Base-by-base conservation (phyloP, 2,888 invertebrate species). In the Neelides folsomi region DNA sequence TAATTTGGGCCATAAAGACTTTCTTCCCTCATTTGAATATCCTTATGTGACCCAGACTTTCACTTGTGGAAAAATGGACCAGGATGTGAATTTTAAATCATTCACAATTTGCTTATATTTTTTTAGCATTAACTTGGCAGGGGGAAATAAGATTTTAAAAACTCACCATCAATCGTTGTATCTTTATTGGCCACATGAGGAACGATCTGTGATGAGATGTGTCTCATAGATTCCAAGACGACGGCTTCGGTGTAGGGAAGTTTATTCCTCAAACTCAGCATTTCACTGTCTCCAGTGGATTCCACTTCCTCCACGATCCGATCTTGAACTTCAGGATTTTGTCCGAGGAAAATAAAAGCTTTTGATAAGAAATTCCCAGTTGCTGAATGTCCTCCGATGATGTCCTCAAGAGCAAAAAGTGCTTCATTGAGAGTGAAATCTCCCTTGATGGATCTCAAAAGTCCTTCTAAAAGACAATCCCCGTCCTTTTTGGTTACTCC, bases 301-400 rank as follows among this genome's bases (percentile, higher is more conserved):
- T 67, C 66, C 1, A 83, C 77, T 73, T 89, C 88, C 1, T 75
- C 69, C 54, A 79, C 79, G 35, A 88, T 79, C 60, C 76, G 77
- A 54, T 70, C 72, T 59, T 78, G 77, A 1, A 78, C 74, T 36
- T 76, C 68, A 0, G 81, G 81, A 66, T 82, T 75, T 9, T 72
- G 71, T 0, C 80, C 80, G 1, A 83, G 75, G 52, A 80, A 78
- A 0, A 82, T 79, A 0, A 88, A 68, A 6, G 80, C 77, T 7
- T 87, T 71, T 81, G 86, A 84, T 0, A 86, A 79, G 27, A 88
- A 71, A 67, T 89, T 89, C 0, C 85, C 86, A 15, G 89, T 79
- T 0, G 89, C 89, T 0, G 88, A 84, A 67, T 88, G 87, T 0
- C 89, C 89, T 0, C 89, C 89, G 1, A 89, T 71, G 64, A 90